Evolutionary conservation across 2,888 invertebrate genomes (phyloP).

Genomic region (Buathra laborator): DNA sequence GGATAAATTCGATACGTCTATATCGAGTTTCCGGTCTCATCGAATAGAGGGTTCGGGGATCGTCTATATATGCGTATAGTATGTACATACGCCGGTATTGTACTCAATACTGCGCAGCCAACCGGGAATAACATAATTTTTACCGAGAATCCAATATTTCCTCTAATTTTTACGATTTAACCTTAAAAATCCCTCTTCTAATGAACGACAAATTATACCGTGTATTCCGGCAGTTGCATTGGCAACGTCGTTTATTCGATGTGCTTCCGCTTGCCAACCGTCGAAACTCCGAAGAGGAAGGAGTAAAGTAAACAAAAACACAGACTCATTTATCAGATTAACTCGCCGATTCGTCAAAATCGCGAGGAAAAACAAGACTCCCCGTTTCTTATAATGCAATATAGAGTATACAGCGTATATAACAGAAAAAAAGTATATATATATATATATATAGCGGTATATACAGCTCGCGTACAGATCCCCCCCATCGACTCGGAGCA

Average conservation of each 20-base stretch:
- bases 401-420: neutral
- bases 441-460: neutral
- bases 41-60: conserved; percentile 21
- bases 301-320: conserved; percentile 66
- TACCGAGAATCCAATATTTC: no score
- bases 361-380: conserved; percentile 52
- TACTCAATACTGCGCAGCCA: no score
- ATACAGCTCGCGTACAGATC: no score
- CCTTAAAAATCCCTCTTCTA: no score
- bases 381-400: conserved; percentile 6
- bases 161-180: no score
- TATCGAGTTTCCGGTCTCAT: conserved; percentile 69
- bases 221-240: neutral
- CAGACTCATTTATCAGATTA: conserved; percentile 71
- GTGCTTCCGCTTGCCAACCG: neutral
- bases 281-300: neutral
- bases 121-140: no score
- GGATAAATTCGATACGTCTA: conserved; percentile 72
- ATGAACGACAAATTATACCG: no score
- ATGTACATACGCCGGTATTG: neutral
- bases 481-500: no score
- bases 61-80: neutral
- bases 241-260: neutral
- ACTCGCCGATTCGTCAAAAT: conserved; percentile 55
- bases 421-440: neutral